Base-by-base conservation (phyloP, 2,797 vertebrate genomes). In the Gymnothorax javanicus region DNA sequence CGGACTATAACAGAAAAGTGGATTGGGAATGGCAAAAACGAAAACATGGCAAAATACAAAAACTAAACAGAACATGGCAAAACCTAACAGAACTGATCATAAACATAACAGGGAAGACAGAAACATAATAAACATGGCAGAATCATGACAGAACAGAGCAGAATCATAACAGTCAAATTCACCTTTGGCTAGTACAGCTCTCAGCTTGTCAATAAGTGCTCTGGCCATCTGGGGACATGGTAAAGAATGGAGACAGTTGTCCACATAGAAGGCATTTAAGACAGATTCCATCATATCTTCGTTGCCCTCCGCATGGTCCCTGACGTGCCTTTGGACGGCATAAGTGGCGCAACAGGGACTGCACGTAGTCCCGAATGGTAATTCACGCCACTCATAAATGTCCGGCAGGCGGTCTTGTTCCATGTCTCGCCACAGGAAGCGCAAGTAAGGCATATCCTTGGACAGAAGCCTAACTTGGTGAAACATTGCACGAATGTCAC, bases 381-480 rank as follows among this genome's bases (percentile, higher is more conserved):
- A 59, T 12, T 89, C 82, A 5, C 79, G 85, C 87, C 89, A 88
- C 57, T 90, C 79, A 6, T 82, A 86, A 2, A 87, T 33, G 1
- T 11, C 71, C 1, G 54, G 27, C 11, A 3, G 64, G 7, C 8
- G 7, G 20, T 59, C 67, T 25, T 12, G 23, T 9, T 60, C 11
- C 86, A 84, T 23, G 52, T 87, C 57, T 15, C 86, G n/a, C 86
- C 86, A 87, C 3, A 87, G 17, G 71, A 87, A 87, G 0, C 60
- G 23, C 4, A 87, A 52, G 17, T 85, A 52, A 0, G 82, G 58
- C 59, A 23, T 20, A 52, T 82, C 84, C 11, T 81, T 23, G 1
- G 43, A 73, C 1, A 87, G 54, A 0, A 84, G 50, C 1, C 71
- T 17, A 0, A 87, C 58, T 17, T 64, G 71, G 13, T 84, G 86